Percentiles rank a stretch among this genome's conserved stretches.
Conservation (phyloP, 92 coral and sea anemone genomes). For the Parazoanthus darwini region DNA sequence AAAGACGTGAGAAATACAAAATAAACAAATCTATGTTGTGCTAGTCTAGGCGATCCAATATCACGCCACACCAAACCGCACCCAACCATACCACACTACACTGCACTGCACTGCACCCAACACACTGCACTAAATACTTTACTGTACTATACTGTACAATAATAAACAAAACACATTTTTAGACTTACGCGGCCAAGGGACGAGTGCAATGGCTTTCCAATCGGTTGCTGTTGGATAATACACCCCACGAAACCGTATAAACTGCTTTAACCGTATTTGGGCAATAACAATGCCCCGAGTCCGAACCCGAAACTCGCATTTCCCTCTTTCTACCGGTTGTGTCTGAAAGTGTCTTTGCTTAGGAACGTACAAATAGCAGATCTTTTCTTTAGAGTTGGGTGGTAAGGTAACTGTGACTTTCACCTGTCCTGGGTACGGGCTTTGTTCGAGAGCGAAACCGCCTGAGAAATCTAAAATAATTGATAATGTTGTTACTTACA, state of each 20-base stretch:
- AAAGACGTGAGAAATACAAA: too few species aligned
- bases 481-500: too few species aligned
- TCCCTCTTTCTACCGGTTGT: not conserved
- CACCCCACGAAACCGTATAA: not conserved
- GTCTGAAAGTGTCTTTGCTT: not conserved
- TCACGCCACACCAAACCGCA: too few species aligned
- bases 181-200: not conserved
- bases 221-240: not conserved
- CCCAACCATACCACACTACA: too few species aligned
- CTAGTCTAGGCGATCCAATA: too few species aligned
- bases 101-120: too few species aligned
- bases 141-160: too few species aligned
- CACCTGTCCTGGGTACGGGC: not conserved
- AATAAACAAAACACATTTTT: not conserved
- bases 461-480: conserved; percentile 9
- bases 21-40: too few species aligned
- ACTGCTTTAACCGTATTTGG: not conserved
- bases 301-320: not conserved
- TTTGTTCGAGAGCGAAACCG: conserved; percentile 8
- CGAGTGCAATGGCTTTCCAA: not conserved
- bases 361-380: not conserved
- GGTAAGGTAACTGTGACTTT: not conserved
- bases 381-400: not conserved
- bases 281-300: not conserved
- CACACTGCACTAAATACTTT: too few species aligned